phyloP scores from a whole-genome alignment of 1,140 invertebrate genomes.

The Liolophura sinensis region DNA sequence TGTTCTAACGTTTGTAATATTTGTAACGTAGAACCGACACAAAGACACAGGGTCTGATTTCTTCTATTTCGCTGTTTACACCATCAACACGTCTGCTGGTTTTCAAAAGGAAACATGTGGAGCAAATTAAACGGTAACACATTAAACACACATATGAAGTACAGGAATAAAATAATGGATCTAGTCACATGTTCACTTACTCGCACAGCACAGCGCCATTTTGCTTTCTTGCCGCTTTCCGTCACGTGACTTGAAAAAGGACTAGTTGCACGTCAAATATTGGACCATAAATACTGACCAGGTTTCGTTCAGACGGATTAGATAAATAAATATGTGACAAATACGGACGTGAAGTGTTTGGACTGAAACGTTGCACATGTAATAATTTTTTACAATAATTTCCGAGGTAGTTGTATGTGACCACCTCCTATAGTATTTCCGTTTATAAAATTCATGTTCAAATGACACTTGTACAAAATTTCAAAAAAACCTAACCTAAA shows the following conservation, averaged over 20 bases:
- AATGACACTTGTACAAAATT: no score
- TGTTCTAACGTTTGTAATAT: background rate
- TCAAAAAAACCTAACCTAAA: no score
- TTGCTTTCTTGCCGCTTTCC: constrained; percentile 23
- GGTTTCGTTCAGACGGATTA: no score
- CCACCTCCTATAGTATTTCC: no score
- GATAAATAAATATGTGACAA: no score
- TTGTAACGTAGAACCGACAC: background rate
- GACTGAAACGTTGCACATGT: no score
- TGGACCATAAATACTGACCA: no score
- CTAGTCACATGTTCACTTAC: constrained; percentile 29
- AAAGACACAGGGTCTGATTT: background rate
- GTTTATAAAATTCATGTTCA: no score
- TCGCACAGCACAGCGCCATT: constrained; percentile 55
- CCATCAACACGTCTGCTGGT: background rate
- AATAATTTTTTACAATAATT: no score
- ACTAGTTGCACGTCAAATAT: no score
- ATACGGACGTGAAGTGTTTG: no score
- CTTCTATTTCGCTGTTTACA: background rate
- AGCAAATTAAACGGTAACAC: background rate
- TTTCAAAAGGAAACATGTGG: constrained; percentile 4
- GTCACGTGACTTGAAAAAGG: constrained; percentile 33
- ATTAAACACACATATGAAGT: background rate
- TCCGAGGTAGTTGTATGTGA: no score
- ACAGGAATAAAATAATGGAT: background rate